phyloP scores from a whole-genome alignment of 2,113 vertebrate genomes.

The Butorides virescens region DNA sequence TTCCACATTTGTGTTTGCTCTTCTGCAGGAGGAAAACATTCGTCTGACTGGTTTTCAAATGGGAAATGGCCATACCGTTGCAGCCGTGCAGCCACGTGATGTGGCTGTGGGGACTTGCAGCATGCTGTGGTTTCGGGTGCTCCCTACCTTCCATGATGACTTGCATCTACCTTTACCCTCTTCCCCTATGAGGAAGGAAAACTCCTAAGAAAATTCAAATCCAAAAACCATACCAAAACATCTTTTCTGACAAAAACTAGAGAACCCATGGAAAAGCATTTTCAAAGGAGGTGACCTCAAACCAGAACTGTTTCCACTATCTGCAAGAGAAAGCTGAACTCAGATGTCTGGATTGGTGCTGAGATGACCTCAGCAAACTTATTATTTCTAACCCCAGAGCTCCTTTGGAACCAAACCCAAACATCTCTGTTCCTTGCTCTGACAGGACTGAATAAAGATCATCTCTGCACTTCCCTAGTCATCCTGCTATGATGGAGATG shows the following conservation, averaged over 20 bases:
- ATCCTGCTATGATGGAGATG: background rate
- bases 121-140: background rate
- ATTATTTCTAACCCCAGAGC: background rate
- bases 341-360: background rate
- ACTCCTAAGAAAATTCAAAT: background rate
- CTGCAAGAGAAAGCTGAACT: background rate
- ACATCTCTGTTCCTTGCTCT: background rate
- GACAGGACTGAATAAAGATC: background rate
- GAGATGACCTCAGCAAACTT: background rate
- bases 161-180: background rate
- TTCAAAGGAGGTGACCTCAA: background rate
- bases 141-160: background rate
- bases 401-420: background rate
- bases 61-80: background rate
- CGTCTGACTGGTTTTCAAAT: background rate
- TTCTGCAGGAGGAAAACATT: constrained; percentile 12
- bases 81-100: background rate
- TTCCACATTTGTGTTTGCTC: constrained; percentile 32
- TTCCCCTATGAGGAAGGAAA: background rate
- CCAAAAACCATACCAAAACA: background rate
- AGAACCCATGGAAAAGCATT: background rate
- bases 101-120: background rate
- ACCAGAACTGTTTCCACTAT: background rate
- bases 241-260: background rate
- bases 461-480: background rate